Evolutionary conservation across 2,113 vertebrate genomes (phyloP), one percentile per base, ranked within the genome.

Genomic region (Plestiodon gilberti): DNA sequence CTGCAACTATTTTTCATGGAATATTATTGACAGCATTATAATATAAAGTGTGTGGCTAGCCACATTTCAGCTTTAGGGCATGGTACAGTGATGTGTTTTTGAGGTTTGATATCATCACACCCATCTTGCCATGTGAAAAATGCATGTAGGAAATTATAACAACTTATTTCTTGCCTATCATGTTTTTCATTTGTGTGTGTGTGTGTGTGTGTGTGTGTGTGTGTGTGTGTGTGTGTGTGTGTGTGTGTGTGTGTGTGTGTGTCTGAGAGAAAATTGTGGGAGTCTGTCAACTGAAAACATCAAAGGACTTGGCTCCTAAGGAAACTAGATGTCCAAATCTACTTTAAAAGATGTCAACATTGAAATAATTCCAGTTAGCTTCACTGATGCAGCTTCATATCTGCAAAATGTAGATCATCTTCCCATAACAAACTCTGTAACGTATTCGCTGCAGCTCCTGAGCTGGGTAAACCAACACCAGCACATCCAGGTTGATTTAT

Each of bases 401-500:
- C 38, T 80, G 25, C 30, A 62, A 90, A 88, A 94, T 91, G 89
- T 40, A 92, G 87, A 87, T 95, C 88, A 38, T 95, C 78, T 93
- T 94, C 57, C 87, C 87, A 86, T 18, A 92, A 86, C 87, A 93
- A 61, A 78, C 65, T 87, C 74, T 64, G 82, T 52, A 65, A 28
- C 84, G 67, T 78, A 88, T 74, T 77, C 91, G 92, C 87, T 28
- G 0, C 52, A 52, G 74, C 30, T 78, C 87, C 89, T 92, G 59
- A 90, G 89, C 91, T 83, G 59, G 89, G 87, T 93, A 92, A 94
- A 0, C 0, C 20, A 88, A 92, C 82, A 90, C 88, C 4, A 0
- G 80, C 78, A 89, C 93, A 89, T 79, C 79, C 83, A 88, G 80
- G 73, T 77, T 1, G 0, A 84, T 90, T 88, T 92, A 79, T 82